Evolutionary conservation across 2,113 vertebrate species (phyloP).

Genomic region (Platysternon megacephalum): DNA sequence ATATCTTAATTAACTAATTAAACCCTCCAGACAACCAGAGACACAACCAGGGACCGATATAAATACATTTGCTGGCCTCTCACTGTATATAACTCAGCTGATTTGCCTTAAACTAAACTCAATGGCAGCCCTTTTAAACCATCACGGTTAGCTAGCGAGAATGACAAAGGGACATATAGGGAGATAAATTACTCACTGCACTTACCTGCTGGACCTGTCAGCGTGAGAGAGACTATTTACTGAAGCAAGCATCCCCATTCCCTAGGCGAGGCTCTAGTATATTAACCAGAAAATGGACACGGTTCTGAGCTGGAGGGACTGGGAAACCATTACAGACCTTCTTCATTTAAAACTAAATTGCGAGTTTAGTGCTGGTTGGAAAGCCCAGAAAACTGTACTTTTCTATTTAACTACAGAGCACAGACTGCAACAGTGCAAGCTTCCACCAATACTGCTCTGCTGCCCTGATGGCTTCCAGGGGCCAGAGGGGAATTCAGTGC

Average conservation of each 20-base stretch:
- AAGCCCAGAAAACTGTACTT: not conserved
- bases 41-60: not conserved
- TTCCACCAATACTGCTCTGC: not conserved
- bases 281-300: not conserved
- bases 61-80: not conserved
- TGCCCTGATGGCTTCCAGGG: accelerated
- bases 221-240: not conserved
- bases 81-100: not conserved
- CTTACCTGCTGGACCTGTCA: not conserved
- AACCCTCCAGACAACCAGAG: not conserved
- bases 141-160: not conserved
- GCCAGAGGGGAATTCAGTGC: not conserved
- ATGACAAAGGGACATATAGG: not conserved
- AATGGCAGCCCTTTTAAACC: not conserved
- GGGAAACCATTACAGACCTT: not conserved
- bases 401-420: not conserved
- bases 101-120: not conserved
- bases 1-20: not conserved
- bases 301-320: not conserved
- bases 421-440: not conserved
- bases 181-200: not conserved
- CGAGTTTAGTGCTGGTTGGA: not conserved
- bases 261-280: not conserved
- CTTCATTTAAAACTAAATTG: not conserved
- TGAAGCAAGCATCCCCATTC: not conserved